Conservation (phyloP, 2,113 vertebrate genomes). For the Daubentonia madagascariensis region DNA sequence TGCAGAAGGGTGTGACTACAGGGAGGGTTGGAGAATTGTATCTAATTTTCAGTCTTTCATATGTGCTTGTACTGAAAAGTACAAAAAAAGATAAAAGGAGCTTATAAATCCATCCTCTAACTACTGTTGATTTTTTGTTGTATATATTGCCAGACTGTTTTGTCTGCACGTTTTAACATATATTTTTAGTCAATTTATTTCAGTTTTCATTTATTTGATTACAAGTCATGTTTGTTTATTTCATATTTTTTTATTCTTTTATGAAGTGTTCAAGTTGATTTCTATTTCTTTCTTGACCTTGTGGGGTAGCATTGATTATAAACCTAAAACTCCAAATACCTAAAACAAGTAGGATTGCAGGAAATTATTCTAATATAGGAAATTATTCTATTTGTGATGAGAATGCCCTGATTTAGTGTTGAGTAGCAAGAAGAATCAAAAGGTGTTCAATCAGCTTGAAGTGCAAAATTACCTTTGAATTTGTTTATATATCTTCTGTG, state of each 20-base stretch:
- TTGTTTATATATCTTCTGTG: neutral
- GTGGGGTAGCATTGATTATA: neutral
- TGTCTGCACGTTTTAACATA: neutral
- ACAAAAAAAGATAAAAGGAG: neutral
- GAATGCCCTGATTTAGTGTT: neutral
- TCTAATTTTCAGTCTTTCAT: neutral
- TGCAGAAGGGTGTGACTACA: neutral
- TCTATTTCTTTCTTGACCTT: neutral
- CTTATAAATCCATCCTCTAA: neutral
- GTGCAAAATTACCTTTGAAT: neutral
- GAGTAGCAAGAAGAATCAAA: neutral
- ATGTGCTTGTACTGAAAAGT: neutral
- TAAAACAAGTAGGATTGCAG: neutral
- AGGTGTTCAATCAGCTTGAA: neutral
- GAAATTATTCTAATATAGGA: neutral
- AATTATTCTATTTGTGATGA: neutral
- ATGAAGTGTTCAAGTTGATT: neutral
- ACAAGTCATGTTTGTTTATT: neutral
- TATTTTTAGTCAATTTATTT: neutral
- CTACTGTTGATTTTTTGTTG: neutral
- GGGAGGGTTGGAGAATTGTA: neutral
- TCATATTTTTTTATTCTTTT: neutral
- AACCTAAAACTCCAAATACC: neutral
- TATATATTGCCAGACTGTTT: neutral
- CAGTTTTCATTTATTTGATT: slow-evolving; percentile 11